Conservation (phyloP, 2,888 invertebrate species). For the Noctua janthina region DNA sequence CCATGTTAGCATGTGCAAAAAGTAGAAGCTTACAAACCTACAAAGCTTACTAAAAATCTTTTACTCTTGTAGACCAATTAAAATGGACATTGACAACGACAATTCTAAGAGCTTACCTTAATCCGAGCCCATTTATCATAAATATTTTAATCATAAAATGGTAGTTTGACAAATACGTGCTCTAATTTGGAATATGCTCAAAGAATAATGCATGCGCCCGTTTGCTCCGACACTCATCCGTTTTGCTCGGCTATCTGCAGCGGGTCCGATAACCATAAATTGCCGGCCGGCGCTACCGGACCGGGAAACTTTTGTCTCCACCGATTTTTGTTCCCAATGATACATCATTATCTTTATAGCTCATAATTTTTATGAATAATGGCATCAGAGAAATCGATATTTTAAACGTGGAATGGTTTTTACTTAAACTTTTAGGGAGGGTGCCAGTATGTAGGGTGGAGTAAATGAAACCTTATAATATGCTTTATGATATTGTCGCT, state of each 20-base stretch:
- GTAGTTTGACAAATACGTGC: conserved; percentile 58
- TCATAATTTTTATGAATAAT: conserved; percentile 60
- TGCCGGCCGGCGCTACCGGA: conserved; percentile 56
- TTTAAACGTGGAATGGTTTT: conserved; percentile 43
- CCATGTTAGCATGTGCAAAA: neutral
- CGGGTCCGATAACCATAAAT: conserved; percentile 76
- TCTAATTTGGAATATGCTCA: conserved; percentile 65
- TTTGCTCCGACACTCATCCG: conserved; percentile 68
- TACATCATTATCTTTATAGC: conserved; percentile 66
- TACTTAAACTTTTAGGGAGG: neutral
- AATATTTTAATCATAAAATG: conserved; percentile 49
- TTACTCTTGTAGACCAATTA: conserved; percentile 17
- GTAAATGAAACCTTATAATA: neutral
- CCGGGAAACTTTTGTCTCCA: conserved; percentile 68
- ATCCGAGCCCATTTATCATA: conserved; percentile 37
- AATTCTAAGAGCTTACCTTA: conserved; percentile 20
- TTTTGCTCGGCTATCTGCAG: conserved; percentile 72
- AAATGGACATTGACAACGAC: conserved; percentile 30
- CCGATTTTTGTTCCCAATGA: conserved; percentile 66
- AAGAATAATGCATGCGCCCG: conserved; percentile 65
- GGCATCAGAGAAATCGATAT: conserved; percentile 36
- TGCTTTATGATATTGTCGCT: neutral
- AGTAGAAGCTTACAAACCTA: conserved; percentile 2
- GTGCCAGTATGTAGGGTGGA: neutral
- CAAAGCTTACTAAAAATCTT: neutral